phyloP scores from a whole-genome alignment of 2,113 vertebrate genomes.

The Garra rufa region DNA sequence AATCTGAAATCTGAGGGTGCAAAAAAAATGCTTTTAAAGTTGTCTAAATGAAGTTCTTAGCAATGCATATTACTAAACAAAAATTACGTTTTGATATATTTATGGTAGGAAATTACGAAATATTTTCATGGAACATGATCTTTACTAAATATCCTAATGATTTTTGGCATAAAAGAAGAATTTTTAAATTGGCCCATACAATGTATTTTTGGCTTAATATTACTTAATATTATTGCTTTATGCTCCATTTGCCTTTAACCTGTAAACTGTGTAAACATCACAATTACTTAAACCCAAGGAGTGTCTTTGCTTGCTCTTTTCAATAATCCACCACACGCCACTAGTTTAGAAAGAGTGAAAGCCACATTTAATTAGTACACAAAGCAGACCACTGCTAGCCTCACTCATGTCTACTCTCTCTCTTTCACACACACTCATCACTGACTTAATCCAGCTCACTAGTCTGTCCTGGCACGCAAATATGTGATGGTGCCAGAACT shows the following conservation, averaged over 20 bases:
- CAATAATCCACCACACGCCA: not conserved
- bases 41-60: too few relatives aligned
- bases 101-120: too few relatives aligned
- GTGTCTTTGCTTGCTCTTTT: not conserved
- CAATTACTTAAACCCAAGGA: not conserved
- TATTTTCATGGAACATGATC: too few relatives aligned
- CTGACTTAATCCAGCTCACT: conserved; percentile 56
- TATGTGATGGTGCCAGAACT: conserved; percentile 48
- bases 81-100: too few relatives aligned
- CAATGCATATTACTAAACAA: too few relatives aligned
- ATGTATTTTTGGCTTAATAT: too few relatives aligned
- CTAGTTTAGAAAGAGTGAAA: not conserved
- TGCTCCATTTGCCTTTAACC: not conserved
- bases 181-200: too few relatives aligned
- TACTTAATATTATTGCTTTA: too few relatives aligned
- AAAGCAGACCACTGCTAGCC: conserved; percentile 25
- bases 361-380: conserved; percentile 28
- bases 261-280: not conserved
- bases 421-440: conserved; percentile 37
- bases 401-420: conserved; percentile 19
- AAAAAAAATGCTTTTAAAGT: too few relatives aligned
- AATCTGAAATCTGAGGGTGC: too few relatives aligned
- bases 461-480: conserved; percentile 53
- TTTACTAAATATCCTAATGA: too few relatives aligned
- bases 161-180: too few relatives aligned